phyloP scores from a whole-genome alignment of 2,888 invertebrate species.

The Drosophila pegasa region DNA sequence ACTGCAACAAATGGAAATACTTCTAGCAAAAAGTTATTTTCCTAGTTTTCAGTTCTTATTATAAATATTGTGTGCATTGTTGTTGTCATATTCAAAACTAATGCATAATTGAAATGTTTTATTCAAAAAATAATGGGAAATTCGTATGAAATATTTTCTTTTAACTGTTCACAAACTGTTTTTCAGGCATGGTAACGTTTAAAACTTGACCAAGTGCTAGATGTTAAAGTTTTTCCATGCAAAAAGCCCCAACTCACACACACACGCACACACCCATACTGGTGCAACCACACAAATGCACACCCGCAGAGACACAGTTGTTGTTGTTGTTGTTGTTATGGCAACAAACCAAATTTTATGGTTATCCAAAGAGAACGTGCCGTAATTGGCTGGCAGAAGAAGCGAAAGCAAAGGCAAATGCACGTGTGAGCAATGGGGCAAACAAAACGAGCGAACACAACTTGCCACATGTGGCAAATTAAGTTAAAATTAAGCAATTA shows the following conservation, averaged over 20 bases:
- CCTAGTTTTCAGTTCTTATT: not conserved
- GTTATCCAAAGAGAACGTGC: constrained; percentile 56
- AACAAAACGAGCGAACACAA: constrained; percentile 39
- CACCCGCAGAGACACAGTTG: constrained; percentile 22
- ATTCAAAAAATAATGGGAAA: not conserved
- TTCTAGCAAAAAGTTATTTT: not conserved
- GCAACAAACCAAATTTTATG: constrained; percentile 64
- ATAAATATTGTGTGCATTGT: not conserved
- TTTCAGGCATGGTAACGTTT: constrained; percentile 15
- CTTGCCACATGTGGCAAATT: constrained; percentile 79
- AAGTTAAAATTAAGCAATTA: constrained; percentile 81
- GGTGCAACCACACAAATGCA: constrained; percentile 3
- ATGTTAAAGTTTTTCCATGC: constrained; percentile 22
- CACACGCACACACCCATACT: not conserved
- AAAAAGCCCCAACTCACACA: constrained; percentile 9
- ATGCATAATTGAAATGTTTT: not conserved
- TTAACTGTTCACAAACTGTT: constrained; percentile 5
- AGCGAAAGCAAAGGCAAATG: constrained; percentile 43
- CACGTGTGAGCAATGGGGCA: constrained; percentile 60
- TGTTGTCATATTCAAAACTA: not conserved
- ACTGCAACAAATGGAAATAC: not conserved
- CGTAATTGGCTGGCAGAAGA: constrained; percentile 45
- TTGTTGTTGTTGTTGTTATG: constrained; percentile 31
- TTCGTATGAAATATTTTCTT: not conserved
- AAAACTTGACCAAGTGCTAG: constrained; percentile 4